phyloP scores from a whole-genome alignment of 2,888 invertebrate species.

The Cephus runcator region DNA sequence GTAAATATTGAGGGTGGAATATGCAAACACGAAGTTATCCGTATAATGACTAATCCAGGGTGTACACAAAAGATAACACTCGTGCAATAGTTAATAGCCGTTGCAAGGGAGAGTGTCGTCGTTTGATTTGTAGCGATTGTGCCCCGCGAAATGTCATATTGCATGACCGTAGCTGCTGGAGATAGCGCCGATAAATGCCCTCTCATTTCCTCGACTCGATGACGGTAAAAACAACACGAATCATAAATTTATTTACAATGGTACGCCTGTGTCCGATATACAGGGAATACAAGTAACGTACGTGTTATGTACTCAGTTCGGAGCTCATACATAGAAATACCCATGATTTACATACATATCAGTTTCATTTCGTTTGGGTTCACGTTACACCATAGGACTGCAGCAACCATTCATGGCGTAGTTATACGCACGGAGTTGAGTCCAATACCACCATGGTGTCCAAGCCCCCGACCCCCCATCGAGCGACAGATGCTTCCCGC shows the following conservation, averaged over 20 bases:
- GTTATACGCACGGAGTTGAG: too few relatives aligned
- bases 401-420: conserved; percentile 13
- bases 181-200: conserved; percentile 8
- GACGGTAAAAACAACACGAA: conserved; percentile 4
- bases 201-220: conserved; percentile 3
- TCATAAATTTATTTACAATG: conserved; percentile 12
- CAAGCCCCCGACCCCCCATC: conserved; percentile 5
- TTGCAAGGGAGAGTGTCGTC: neutral
- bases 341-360: conserved; percentile 51
- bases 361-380: conserved; percentile 44
- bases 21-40: conserved; percentile 24
- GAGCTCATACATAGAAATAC: conserved; percentile 46
- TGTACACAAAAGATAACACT: neutral
- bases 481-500: conserved; percentile 40
- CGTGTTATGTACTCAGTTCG: neutral
- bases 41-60: conserved; percentile 30
- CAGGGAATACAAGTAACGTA: neutral
- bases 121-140: conserved; percentile 48
- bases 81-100: neutral
- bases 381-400: conserved; percentile 4
- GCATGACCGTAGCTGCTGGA: neutral
- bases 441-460: neutral
- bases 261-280: neutral
- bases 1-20: neutral
- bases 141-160: conserved; percentile 27